Base-by-base conservation (phyloP, 1,140 invertebrate genomes). In the Eueides isabella region DNA sequence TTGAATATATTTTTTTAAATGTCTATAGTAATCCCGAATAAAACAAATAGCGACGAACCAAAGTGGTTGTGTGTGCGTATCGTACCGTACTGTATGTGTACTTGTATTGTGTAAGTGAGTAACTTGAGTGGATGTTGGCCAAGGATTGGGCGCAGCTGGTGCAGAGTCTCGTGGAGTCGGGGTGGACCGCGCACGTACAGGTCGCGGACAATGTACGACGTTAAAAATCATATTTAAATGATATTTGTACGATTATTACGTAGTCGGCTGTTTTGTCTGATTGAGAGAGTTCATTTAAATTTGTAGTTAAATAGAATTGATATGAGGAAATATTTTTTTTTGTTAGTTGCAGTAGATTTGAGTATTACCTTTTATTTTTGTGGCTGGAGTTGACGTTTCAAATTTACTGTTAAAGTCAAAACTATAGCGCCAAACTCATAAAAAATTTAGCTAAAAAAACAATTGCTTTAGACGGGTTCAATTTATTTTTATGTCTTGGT, bases 81-180 rank as follows among this genome's bases (percentile, higher is more conserved):
- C 7, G 41, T 44, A 33, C 11, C 31, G 35, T 44, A 33, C 11
- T 9, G 35, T 16, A 16, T 41, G 14, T 41, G 12, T 41, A 55
- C 19, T 55, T 41, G 12, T 41, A 55, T 11, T 55, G 19, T 71
- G 81, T 87, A 83, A 79, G 80, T 84, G 81, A 85, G 84, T 91
- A 89, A 91, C 87, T 80, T 90, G 88, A 84, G 89, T 92, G 86
- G 90, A 88, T 92, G 89, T 91, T 89, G 90, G 85, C 85, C 85
- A 94, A 95, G 96, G 96, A 96, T 94, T 97, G 96, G 96, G 95
- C 95, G 93, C 96, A 96, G 94, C 93, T 97, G 94, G 95, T 96
- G 91, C 96, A 96, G 94, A 96, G 96, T 92, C 95, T 97, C 89
- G 94, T 96, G 94, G 96, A 96, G 93, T 96, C 95, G 85, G 96